These are phyloP conservation scores for Aratinga solstitialis DNA, from an alignment of 2,797 vertebrate species.

Conservation along the genomic window DNA sequence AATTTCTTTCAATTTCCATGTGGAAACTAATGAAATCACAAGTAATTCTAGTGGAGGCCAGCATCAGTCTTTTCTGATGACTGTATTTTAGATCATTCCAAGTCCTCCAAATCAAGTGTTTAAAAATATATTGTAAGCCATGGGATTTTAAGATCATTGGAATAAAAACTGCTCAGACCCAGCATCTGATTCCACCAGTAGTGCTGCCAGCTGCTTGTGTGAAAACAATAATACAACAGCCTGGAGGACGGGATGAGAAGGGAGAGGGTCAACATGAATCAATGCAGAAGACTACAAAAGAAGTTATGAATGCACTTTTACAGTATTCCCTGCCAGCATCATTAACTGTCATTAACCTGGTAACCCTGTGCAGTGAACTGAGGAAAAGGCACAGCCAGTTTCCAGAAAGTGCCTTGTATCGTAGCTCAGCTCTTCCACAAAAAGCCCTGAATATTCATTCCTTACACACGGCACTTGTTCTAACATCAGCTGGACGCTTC, in stretches of 20 bases:
- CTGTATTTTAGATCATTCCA: neutral
- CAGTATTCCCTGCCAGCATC: neutral
- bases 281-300: neutral
- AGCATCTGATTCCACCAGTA: neutral
- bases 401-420: neutral
- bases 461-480: neutral
- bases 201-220: neutral
- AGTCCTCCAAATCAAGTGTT: neutral
- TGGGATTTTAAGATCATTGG: neutral
- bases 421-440: neutral
- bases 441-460: neutral
- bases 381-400: neutral
- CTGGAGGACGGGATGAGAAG: neutral
- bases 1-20: neutral
- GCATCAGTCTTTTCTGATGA: neutral
- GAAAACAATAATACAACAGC: neutral
- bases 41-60: neutral
- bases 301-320: neutral
- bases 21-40: neutral
- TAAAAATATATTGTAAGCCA: neutral
- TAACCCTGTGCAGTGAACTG: neutral
- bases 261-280: neutral
- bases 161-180: neutral
- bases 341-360: constrained; percentile 2
- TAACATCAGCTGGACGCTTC: neutral